Conservation (phyloP, 2,113 vertebrate genomes). For the Rhipidura dahli region DNA sequence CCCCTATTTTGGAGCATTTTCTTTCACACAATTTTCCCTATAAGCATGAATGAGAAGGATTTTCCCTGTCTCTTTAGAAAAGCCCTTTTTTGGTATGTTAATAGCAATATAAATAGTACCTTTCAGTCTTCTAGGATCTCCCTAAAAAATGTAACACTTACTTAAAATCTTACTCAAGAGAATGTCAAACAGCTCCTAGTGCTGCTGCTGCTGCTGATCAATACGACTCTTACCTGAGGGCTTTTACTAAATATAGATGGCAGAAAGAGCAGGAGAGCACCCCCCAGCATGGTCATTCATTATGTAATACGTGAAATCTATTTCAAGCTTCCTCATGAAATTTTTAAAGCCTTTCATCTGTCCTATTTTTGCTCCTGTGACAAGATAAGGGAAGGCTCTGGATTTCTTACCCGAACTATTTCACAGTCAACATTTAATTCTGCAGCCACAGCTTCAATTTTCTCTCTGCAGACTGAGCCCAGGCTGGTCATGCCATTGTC, state of each 20-base stretch:
- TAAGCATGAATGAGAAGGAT: neutral
- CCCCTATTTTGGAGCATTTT: neutral
- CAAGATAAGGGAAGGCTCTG: conserved; percentile 39
- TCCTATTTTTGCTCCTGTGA: conserved; percentile 49
- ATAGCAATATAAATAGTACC: neutral
- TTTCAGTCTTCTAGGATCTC: neutral
- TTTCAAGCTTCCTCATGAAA: conserved; percentile 65
- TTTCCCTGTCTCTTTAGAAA: neutral
- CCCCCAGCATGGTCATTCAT: conserved; percentile 60
- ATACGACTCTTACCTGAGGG: conserved; percentile 60
- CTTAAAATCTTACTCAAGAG: neutral
- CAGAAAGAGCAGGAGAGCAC: conserved; percentile 59
- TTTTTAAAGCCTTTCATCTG: conserved; percentile 68
- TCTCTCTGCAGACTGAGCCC: conserved; percentile 96
- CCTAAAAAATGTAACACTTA: neutral
- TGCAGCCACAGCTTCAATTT: conserved; percentile 92
- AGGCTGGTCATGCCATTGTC: conserved; percentile 98
- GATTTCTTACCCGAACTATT: conserved; percentile 93
- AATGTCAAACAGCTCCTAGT: neutral
- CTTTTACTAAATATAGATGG: conserved; percentile 58
- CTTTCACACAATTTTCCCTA: neutral
- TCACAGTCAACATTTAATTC: conserved; percentile 96
- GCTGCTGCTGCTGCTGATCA: conserved; percentile 10
- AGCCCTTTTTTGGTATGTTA: neutral
- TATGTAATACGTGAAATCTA: conserved; percentile 64